Percentiles rank a stretch among this genome's conserved stretches.
Evolutionary conservation across 1,140 invertebrate genomes (phyloP).

Genomic region (Oryctes rhinoceros): DNA sequence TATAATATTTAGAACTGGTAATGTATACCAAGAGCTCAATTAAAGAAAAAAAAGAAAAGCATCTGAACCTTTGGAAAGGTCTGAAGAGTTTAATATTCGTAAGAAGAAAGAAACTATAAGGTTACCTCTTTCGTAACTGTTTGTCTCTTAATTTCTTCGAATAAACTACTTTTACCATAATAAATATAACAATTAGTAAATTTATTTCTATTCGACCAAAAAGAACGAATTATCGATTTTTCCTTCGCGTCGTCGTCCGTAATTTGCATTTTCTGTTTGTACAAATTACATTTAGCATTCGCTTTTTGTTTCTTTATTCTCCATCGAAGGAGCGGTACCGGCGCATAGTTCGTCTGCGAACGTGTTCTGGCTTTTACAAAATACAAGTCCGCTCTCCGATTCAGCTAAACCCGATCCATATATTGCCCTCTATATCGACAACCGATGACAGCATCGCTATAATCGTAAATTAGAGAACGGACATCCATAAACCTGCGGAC

Average conservation of each 20-base stretch:
- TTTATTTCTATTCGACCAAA: neutral
- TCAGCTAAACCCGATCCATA: slow-evolving; percentile 42
- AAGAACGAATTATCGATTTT: neutral
- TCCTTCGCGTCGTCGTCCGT: neutral
- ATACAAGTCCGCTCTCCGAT: slow-evolving; percentile 24
- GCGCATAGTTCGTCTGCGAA: neutral
- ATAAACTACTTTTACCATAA: neutral
- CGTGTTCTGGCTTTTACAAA: slow-evolving; percentile 26
- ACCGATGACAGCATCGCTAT: slow-evolving; percentile 46
- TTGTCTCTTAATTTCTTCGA: no score
- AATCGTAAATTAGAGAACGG: slow-evolving; percentile 44
- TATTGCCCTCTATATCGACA: slow-evolving; percentile 46
- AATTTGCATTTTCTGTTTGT: slow-evolving; percentile 11
- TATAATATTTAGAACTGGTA: no score
- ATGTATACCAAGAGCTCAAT: no score
- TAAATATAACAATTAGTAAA: neutral
- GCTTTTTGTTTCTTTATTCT: slow-evolving; percentile 1
- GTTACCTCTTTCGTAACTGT: no score
- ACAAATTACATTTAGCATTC: slow-evolving; percentile 22
- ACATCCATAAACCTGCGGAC: slow-evolving; percentile 42
- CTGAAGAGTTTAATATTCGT: no score
- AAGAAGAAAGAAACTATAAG: no score
- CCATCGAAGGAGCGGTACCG: neutral
- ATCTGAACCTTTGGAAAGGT: no score
- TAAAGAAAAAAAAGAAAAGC: no score